Evolutionary conservation across 1,140 invertebrate species (phyloP).

Genomic region (Arion vulgaris): DNA sequence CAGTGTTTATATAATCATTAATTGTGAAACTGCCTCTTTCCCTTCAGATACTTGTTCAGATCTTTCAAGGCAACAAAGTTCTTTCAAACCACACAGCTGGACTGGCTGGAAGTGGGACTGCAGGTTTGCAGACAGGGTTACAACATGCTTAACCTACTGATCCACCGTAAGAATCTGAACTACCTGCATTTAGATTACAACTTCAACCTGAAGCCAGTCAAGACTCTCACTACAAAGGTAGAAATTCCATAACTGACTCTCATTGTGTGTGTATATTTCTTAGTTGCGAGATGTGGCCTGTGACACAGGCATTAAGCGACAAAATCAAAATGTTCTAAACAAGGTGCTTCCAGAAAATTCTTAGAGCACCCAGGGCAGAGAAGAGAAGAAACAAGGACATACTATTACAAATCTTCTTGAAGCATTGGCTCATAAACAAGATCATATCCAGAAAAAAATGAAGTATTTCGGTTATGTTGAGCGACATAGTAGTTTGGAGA

Average conservation of each 20-base stretch:
- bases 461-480: too few relatives aligned
- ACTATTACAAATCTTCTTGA: too few relatives aligned
- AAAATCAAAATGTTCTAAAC: too few relatives aligned
- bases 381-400: too few relatives aligned
- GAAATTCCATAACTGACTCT: neutral
- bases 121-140: slow-evolving; percentile 98
- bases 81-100: slow-evolving; percentile 98
- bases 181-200: slow-evolving; percentile 99
- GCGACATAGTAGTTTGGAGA: too few relatives aligned
- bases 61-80: slow-evolving; percentile 99
- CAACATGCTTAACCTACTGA: slow-evolving; percentile 99
- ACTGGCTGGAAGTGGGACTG: slow-evolving; percentile 99
- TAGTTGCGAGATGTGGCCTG: too few relatives aligned
- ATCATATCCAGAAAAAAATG: too few relatives aligned
- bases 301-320: too few relatives aligned
- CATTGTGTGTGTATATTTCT: neutral
- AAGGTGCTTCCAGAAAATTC: too few relatives aligned
- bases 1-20: too few relatives aligned
- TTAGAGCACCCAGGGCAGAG: too few relatives aligned
- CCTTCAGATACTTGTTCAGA: slow-evolving; percentile 88
- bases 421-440: too few relatives aligned
- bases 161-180: slow-evolving; percentile 99
- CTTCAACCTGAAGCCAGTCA: slow-evolving; percentile 99
- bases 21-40: neutral
- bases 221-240: slow-evolving; percentile 96